These are phyloP conservation scores for Tetragonula carbonaria DNA, from an alignment of 2,888 invertebrate genomes.

Conservation along the genomic window DNA sequence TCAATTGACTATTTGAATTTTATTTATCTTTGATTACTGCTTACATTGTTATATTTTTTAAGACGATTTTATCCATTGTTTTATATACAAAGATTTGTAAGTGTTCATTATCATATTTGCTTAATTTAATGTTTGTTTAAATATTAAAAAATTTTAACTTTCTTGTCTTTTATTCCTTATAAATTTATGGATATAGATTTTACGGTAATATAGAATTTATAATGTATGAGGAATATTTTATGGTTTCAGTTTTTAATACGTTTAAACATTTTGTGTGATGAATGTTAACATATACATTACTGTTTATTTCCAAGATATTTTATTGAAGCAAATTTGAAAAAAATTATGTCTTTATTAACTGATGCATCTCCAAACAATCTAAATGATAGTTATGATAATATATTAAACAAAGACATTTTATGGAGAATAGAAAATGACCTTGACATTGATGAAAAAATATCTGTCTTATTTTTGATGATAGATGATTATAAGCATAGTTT, in stretches of 20 bases:
- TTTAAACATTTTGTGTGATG: background rate
- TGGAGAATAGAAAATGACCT: conserved; percentile 83
- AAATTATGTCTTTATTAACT: conserved; percentile 26
- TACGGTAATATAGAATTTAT: background rate
- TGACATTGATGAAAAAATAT: conserved; percentile 84
- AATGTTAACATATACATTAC: background rate
- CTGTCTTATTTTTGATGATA: conserved; percentile 79
- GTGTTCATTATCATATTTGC: background rate
- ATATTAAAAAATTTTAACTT: background rate
- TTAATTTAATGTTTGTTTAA: background rate
- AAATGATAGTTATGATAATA: background rate
- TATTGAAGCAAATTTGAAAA: background rate
- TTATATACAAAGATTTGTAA: background rate
- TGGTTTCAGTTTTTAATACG: background rate
- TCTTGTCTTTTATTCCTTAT: background rate
- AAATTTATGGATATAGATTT: background rate
- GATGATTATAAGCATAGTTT: conserved; percentile 72
- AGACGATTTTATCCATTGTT: background rate
- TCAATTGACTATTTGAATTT: background rate
- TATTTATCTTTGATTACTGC: background rate
- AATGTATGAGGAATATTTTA: background rate
- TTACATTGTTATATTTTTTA: background rate
- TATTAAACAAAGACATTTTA: conserved; percentile 49
- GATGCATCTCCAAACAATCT: conserved; percentile 13
- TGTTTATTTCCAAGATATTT: background rate